Conservation (phyloP, 2,113 vertebrate genomes). For the Aphyosemion australe region DNA sequence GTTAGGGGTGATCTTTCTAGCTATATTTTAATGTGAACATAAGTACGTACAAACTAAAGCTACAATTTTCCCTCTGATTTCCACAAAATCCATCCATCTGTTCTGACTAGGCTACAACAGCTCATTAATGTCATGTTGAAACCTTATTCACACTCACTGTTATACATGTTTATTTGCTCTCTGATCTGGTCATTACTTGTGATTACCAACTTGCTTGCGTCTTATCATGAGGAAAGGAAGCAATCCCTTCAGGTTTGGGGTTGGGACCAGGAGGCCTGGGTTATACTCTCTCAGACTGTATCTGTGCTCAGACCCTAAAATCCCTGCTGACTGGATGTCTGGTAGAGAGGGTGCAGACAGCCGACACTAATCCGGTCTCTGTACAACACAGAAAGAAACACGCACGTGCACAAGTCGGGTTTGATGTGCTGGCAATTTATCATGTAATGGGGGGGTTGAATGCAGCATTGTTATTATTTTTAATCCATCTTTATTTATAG, state of each 20-base stretch:
- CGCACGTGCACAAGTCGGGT: constrained; percentile 20
- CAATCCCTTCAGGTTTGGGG: constrained; percentile 37
- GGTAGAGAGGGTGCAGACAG: constrained; percentile 70
- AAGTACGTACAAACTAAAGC: too few species aligned
- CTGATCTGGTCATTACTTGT: neutral
- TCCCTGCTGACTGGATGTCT: constrained; percentile 75
- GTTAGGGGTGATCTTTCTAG: too few species aligned
- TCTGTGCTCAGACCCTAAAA: constrained; percentile 65
- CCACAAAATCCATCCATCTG: too few species aligned
- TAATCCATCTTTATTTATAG: too few species aligned
- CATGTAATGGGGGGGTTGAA: constrained; percentile 19
- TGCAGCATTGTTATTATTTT: neutral
- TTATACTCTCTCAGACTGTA: constrained; percentile 34
- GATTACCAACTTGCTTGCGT: neutral
- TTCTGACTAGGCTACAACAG: too few species aligned
- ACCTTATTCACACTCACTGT: neutral
- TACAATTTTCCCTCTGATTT: too few species aligned
- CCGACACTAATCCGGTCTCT: constrained; percentile 66
- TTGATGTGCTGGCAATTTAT: constrained; percentile 34
- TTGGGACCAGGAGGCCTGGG: constrained; percentile 54
- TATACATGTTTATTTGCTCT: constrained; percentile 3
- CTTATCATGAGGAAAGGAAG: neutral
- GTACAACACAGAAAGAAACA: constrained; percentile 36
- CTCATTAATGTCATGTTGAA: neutral
- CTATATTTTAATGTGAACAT: too few species aligned